Conservation (phyloP, 1,140 invertebrate genomes). For the Trissolcus basalis region DNA sequence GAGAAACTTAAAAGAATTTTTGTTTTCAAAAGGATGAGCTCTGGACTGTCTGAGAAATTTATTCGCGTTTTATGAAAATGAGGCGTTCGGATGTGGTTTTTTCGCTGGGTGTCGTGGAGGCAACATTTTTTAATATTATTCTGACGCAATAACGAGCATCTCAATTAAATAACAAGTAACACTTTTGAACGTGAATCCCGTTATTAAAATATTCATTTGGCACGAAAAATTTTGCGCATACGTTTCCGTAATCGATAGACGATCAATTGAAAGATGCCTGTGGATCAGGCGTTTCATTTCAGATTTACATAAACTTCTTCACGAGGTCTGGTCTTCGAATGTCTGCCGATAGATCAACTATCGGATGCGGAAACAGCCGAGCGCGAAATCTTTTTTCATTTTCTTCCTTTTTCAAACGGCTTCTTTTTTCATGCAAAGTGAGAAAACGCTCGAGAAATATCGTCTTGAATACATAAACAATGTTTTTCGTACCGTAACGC, state of each 20-base stretch:
- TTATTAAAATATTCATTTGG: constrained; percentile 46
- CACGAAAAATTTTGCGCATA: constrained; percentile 19
- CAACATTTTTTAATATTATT: background rate
- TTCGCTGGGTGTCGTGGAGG: background rate
- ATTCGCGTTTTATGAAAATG: constrained; percentile 8
- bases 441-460: constrained; percentile 10
- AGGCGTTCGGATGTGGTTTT: background rate
- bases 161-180: constrained; percentile 20
- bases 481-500: too few relatives aligned
- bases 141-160: constrained; percentile 25
- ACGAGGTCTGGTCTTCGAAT: constrained; percentile 34
- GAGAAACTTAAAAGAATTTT: too few relatives aligned
- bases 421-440: constrained; percentile 4
- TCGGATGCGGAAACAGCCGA: constrained; percentile 39
- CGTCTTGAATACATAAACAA: too few relatives aligned
- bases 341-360: constrained; percentile 45
- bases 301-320: constrained; percentile 46
- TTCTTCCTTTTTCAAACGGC: background rate
- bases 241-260: constrained; percentile 54
- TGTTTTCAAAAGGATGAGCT: too few relatives aligned
- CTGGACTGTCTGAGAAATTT: constrained; percentile 1
- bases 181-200: constrained; percentile 31
- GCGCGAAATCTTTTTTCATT: constrained; percentile 22
- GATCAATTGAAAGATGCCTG: constrained; percentile 48
- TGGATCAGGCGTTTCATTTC: constrained; percentile 43